Base-by-base conservation (phyloP, 2,888 invertebrate genomes). In the Phaedon cochleariae region DNA sequence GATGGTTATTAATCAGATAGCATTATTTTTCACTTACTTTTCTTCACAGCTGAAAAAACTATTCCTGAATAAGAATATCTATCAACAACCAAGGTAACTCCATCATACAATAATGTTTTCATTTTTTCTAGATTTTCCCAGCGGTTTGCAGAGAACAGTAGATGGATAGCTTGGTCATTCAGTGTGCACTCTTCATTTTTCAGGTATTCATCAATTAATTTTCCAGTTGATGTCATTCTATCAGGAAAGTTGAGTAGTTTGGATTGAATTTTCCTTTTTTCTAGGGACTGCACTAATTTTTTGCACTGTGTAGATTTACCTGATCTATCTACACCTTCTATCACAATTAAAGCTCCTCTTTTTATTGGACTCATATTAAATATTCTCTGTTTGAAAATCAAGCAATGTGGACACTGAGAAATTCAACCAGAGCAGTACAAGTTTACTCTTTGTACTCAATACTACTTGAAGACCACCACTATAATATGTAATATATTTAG, bases 21-120 rank as follows among this genome's bases (percentile, higher is more conserved):
- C n/a, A n/a, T n/a, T n/a, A n/a, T 26, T 26, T 54, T 61, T 26
- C 15, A 58, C 68, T 71, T 82, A 89, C 90, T 88, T 85, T 76
- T 73, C 77, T 94, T 95, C 12, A 92, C 90, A 62, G 90, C 88
- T 48, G 93, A 90, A 80, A 91, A 98, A 1, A 95, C 96, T 18
- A 95, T 92, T 20, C 97, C 97, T 10, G 97, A 97, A 83, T 89
- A 96, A n/a, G 94, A 92, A 84, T 97, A 99, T 79, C 99, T 88
- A 81, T 99, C 99, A 0, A 97, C 89, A 66, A 99, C 86, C 4
- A 99, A 79, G 0, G 92, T 94, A 0, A 86, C 90, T 5, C 98
- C 98, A 5, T 85, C 81, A 46, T 87, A 77, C 21, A 99, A 79
- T 1, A 86, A 80, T 21, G 88, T 82, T 31, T 87, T 85, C 73